phyloP scores from a whole-genome alignment of 1,140 invertebrate species.

The Bombus affinis region DNA sequence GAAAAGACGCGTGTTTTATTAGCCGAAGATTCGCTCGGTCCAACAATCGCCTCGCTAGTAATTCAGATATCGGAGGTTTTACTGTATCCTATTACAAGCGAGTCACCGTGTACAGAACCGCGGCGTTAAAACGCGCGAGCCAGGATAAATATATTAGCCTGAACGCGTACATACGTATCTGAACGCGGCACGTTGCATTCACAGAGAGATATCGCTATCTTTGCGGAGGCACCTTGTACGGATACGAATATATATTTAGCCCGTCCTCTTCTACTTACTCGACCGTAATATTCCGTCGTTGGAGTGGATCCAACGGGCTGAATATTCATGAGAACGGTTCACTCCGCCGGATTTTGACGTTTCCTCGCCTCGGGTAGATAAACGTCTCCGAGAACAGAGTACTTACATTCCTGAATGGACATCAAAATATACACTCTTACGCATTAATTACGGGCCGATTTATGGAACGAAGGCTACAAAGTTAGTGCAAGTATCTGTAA shows the following conservation, averaged over 20 bases:
- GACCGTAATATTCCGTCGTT: conserved; percentile 39
- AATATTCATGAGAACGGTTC: conserved; percentile 51
- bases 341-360: conserved; percentile 46
- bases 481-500: too few species aligned
- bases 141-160: conserved; percentile 50
- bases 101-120: neutral
- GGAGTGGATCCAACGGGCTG: conserved; percentile 21
- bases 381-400: conserved; percentile 4
- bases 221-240: conserved; percentile 45
- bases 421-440: neutral
- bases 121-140: neutral
- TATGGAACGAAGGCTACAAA: neutral
- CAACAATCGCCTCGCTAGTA: too few species aligned
- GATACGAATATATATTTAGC: conserved; percentile 49
- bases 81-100: neutral
- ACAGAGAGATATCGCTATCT: conserved; percentile 46
- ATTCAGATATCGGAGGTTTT: neutral
- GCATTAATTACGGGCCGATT: conserved; percentile 39
- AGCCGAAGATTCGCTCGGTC: too few species aligned
- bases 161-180: neutral
- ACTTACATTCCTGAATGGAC: neutral
- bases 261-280: conserved; percentile 6
- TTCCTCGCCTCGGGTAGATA: conserved; percentile 31
- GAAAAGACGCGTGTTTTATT: too few species aligned
- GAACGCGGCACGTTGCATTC: conserved; percentile 26